Base-by-base conservation (phyloP, 2,113 vertebrate genomes). In the Tachycineta bicolor region DNA sequence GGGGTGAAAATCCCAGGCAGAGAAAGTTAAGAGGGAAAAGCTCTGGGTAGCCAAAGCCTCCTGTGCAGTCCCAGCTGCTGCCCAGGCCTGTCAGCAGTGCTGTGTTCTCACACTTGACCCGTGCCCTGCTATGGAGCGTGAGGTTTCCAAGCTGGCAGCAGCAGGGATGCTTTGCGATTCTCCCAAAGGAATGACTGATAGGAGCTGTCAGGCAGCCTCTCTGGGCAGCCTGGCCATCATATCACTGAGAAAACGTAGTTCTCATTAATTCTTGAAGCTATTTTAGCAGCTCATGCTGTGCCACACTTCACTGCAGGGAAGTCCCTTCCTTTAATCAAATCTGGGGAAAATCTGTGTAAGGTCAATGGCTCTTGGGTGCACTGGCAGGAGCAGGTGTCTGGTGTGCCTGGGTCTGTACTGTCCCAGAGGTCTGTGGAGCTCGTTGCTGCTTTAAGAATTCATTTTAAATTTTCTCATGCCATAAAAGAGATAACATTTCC, bases 161-260 rank as follows among this genome's bases (percentile, higher is more conserved):
- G 65, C 65, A 47, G 60, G 49, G 78, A 65, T 76, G 76, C 43
- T 93, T 58, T 68, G 64, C 44, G 59, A 11, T 71, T 21, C 29
- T 84, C 67, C 89, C 75, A 5, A 62, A 47, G 89, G 67, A 81
- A 69, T 92, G 94, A 95, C 77, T 90, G 94, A 95, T 90, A 59
- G 77, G 80, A 96, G 83, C 59, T 95, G 94, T 95, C 92, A 95
- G 77, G 80, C 59, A 87, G 86, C 49, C 74, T 87, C 94, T 56
- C 91, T 69, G 71, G 83, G 88, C 69, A 81, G 60, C 62, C 83
- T 75, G 69, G 89, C 71, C 67, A 79, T 73, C 53, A 5, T 46
- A 86, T 88, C 85, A 37, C 77, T 52, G 83, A 87, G 73, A 89
- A 94, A 86, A 94, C 21, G 0, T 52, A 60, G 83, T 87, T 94